Evolutionary conservation across 2,113 vertebrate genomes (phyloP).

Genomic region (Cryptomyrus ogoouensis): DNA sequence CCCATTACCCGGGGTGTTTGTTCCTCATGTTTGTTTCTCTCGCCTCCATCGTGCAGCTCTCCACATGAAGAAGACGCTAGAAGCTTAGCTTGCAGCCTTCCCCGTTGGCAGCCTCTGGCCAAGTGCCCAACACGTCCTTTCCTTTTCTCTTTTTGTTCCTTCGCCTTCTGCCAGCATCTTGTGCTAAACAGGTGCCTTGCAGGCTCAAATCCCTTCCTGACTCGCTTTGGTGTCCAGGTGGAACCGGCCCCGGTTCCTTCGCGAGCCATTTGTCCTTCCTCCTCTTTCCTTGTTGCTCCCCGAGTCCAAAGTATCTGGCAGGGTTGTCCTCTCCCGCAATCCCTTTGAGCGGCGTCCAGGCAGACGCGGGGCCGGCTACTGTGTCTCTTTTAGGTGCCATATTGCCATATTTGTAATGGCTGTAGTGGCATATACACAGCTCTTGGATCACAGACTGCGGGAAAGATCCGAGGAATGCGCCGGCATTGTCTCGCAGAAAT

Average conservation of each 20-base stretch:
- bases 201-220: background rate
- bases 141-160: background rate
- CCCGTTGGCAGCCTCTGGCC: background rate
- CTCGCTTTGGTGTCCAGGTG: background rate
- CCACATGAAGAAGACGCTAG: background rate
- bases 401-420: slow-evolving; percentile 6
- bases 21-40: background rate
- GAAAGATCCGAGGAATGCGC: background rate
- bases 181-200: background rate
- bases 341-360: background rate
- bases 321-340: background rate
- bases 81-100: background rate
- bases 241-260: background rate
- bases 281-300: background rate
- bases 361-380: background rate
- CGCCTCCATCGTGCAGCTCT: background rate
- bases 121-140: background rate
- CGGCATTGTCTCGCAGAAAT: background rate
- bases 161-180: background rate
- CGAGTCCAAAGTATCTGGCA: background rate
- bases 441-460: background rate
- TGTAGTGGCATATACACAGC: background rate
- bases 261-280: background rate
- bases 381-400: background rate
- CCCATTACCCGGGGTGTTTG: background rate